These are phyloP conservation scores for Anseranas semipalmata DNA, from an alignment of 2,113 vertebrate species.

Conservation along the genomic window DNA sequence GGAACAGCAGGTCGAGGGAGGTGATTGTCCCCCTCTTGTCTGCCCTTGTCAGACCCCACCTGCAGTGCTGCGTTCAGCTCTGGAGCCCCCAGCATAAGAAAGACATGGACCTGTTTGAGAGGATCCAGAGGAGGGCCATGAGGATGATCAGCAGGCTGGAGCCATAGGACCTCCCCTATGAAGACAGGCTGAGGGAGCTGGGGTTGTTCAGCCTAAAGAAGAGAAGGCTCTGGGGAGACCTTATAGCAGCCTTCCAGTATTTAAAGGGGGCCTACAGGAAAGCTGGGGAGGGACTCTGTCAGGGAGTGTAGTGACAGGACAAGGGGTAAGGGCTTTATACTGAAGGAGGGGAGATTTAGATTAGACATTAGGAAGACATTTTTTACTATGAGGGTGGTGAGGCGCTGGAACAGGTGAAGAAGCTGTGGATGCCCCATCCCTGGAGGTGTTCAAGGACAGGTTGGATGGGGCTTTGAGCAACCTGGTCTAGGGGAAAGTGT, in stretches of 20 bases:
- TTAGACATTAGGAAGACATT: background rate
- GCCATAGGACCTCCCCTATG: background rate
- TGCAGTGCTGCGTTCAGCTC: background rate
- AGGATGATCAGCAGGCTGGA: background rate
- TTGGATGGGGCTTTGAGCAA: background rate
- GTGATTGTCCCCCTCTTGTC: background rate
- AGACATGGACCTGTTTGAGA: background rate
- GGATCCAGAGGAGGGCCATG: background rate
- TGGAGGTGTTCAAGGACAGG: background rate
- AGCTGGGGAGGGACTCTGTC: background rate
- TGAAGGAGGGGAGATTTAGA: background rate
- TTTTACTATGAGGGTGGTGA: background rate
- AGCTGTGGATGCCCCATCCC: background rate
- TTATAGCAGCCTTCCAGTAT: background rate
- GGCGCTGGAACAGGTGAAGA: background rate
- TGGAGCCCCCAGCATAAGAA: background rate
- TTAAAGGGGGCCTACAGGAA: background rate
- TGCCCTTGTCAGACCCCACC: background rate
- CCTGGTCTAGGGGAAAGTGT: background rate
- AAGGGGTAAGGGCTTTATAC: background rate
- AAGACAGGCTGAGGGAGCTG: background rate
- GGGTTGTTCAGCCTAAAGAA: background rate
- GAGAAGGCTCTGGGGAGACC: background rate
- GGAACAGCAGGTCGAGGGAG: background rate
- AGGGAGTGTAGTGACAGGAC: background rate